Conservation (phyloP, 2,797 vertebrate species). For the Lutra lutra region DNA sequence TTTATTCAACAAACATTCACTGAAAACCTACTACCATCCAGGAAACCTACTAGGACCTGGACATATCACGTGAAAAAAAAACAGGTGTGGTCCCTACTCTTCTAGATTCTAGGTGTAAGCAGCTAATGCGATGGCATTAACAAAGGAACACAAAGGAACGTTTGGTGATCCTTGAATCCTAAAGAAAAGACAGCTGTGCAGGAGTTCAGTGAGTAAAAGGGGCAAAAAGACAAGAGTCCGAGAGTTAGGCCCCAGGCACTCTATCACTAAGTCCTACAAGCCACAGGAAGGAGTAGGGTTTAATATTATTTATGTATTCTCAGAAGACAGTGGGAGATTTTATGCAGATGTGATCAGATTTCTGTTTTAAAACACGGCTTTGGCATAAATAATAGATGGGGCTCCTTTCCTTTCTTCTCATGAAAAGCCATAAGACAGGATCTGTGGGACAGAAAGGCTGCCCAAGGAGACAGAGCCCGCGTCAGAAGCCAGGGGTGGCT, state of each 20-base stretch:
- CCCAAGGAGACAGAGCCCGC: neutral
- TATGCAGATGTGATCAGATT: neutral
- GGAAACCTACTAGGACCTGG: neutral
- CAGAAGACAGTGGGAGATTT: neutral
- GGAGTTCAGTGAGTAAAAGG: neutral
- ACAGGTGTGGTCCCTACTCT: neutral
- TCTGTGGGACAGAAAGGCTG: neutral
- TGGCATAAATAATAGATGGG: neutral
- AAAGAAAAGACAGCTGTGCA: neutral
- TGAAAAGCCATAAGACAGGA: neutral
- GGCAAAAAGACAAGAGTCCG: neutral
- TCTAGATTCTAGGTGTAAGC: neutral
- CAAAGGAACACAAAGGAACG: neutral
- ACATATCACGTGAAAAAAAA: neutral
- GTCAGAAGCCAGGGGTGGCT: neutral
- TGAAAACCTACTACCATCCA: neutral
- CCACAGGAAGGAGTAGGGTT: neutral
- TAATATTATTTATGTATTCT: neutral
- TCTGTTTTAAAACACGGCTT: slow-evolving; percentile 1
- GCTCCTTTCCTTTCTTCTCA: neutral
- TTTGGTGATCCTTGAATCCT: neutral
- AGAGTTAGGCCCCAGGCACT: neutral
- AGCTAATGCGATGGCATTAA: neutral
- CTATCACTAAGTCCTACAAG: neutral
- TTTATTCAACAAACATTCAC: neutral